Base-by-base conservation (phyloP, 2,113 vertebrate species). In the Xiphophorus maculatus region DNA sequence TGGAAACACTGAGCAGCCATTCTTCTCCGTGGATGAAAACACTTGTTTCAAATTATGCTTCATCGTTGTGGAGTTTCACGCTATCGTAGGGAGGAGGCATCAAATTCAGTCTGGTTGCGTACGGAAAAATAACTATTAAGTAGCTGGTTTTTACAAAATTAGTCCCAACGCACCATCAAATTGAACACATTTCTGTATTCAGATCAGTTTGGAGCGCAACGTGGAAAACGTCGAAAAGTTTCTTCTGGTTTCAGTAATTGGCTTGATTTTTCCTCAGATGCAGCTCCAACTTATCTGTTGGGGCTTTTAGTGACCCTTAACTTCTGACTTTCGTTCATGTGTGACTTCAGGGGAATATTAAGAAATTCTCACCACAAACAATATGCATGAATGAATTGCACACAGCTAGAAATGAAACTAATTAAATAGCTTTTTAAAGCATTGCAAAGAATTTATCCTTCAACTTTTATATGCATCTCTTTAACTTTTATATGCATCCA, bases 231-330 rank as follows among this genome's bases (percentile, higher is more conserved):
- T 63, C 58, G 60, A 35, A 73, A 35, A 70, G 28, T 80, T 67
- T 81, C 81, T 82, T 65, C 79, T 85, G 79, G 25, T 85, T 84
- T 86, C 33, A 78, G 82, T 84, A 72, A 30, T 69, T 44, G 74
- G 66, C 73, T 62, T 48, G 67, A 22, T 74, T 81, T 76, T 76
- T 81, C 73, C 37, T 19, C 51, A 54, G 32, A 3, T 42, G 13
- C 40, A 42, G 40, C 73, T 40, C 44, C 74, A 11, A 22, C 63
- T 67, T 58, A 51, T 35, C 71, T 79, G 74, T 73, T 58, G 61
- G 35, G n/a, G 33, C 69, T 74, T 44, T 85, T 60, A 28, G 1
- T 85, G 78, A 87, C 77, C 71, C 77, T 70, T 60, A 28, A 58
- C 58, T 70, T 60, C 73, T 71, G 73, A 70, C 63, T 81, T 79